phyloP scores from a whole-genome alignment of 2,797 vertebrate genomes.

The Sebastes matsubarae region DNA sequence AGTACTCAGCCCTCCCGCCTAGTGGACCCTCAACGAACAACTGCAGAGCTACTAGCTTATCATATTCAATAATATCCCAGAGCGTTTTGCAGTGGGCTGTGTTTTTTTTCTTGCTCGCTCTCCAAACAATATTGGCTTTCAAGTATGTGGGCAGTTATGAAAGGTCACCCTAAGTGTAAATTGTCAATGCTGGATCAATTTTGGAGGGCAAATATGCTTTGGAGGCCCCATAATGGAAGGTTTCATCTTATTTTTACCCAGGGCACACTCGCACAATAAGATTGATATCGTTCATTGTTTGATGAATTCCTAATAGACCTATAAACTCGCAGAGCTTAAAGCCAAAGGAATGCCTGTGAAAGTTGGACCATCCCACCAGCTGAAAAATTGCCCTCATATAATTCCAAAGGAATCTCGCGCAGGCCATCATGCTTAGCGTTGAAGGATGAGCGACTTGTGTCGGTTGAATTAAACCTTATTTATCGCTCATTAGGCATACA shows the following conservation, averaged over 20 bases:
- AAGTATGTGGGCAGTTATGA: slow-evolving; percentile 79
- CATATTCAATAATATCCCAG: slow-evolving; percentile 67
- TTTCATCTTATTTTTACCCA: slow-evolving; percentile 84
- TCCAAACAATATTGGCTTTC: slow-evolving; percentile 76
- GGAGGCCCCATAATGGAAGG: slow-evolving; percentile 79
- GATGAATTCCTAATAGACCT: slow-evolving; percentile 85
- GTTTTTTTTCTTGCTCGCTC: slow-evolving; percentile 55
- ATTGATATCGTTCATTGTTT: slow-evolving; percentile 80
- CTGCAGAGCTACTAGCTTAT: slow-evolving; percentile 54
- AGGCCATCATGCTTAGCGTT: slow-evolving; percentile 75
- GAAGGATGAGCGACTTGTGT: slow-evolving; percentile 76
- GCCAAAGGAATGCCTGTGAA: slow-evolving; percentile 76
- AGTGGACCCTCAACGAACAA: slow-evolving; percentile 45
- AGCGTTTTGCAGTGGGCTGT: slow-evolving; percentile 58
- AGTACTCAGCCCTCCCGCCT: slow-evolving; percentile 42
- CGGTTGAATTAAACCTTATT: slow-evolving; percentile 79
- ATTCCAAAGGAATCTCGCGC: slow-evolving; percentile 76
- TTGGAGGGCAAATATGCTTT: slow-evolving; percentile 82
- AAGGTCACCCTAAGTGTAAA: slow-evolving; percentile 85
- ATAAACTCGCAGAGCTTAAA: slow-evolving; percentile 81
- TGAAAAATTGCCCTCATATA: slow-evolving; percentile 85
- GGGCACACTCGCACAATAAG: slow-evolving; percentile 79
- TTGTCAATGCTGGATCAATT: slow-evolving; percentile 84
- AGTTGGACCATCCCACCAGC: slow-evolving; percentile 65
- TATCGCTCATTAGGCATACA: slow-evolving; percentile 77